Percentiles rank a stretch among this genome's conserved stretches.
Conservation (phyloP, 2,888 invertebrate genomes). For the Mesorhabditis spiculigera region DNA sequence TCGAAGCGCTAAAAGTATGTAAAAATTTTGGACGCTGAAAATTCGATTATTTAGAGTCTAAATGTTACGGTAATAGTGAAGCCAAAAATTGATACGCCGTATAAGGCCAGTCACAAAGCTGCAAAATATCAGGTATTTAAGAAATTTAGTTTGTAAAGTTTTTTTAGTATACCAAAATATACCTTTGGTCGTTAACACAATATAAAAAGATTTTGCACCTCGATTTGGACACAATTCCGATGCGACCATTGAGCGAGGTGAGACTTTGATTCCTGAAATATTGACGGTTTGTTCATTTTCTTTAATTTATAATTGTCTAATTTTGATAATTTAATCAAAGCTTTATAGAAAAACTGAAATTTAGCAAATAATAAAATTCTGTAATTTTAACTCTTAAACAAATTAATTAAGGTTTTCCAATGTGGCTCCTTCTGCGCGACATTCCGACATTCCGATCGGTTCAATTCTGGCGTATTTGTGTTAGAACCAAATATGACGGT, state of each 20-base stretch:
- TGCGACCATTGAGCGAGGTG: conserved; percentile 13
- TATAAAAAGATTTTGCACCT: conserved; percentile 37
- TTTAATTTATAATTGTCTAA: not conserved
- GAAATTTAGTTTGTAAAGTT: conserved; percentile 2
- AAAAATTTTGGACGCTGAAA: no score
- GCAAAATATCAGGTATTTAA: conserved; percentile 42
- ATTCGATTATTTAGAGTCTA: conserved; percentile 8
- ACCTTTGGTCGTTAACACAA: conserved; percentile 45
- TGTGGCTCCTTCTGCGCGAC: conserved; percentile 46
- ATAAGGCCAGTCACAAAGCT: conserved; percentile 32
- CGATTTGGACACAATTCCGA: conserved; percentile 40
- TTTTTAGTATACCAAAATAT: conserved; percentile 51
- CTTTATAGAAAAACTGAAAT: not conserved
- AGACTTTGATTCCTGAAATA: not conserved
- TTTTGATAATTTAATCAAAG: not conserved
- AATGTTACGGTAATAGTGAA: conserved; percentile 29
- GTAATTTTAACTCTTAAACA: not conserved
- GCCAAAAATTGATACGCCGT: conserved; percentile 46
- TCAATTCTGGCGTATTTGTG: conserved; percentile 52
- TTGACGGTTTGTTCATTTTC: not conserved
- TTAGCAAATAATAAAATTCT: not conserved
- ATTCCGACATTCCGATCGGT: conserved; percentile 50
- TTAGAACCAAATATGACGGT: conserved; percentile 43
- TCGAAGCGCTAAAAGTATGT: conserved; percentile 17
- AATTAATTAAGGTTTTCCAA: conserved; percentile 18